phyloP scores from a whole-genome alignment of 2,113 vertebrate genomes.

The Aleadryas rufinucha region DNA sequence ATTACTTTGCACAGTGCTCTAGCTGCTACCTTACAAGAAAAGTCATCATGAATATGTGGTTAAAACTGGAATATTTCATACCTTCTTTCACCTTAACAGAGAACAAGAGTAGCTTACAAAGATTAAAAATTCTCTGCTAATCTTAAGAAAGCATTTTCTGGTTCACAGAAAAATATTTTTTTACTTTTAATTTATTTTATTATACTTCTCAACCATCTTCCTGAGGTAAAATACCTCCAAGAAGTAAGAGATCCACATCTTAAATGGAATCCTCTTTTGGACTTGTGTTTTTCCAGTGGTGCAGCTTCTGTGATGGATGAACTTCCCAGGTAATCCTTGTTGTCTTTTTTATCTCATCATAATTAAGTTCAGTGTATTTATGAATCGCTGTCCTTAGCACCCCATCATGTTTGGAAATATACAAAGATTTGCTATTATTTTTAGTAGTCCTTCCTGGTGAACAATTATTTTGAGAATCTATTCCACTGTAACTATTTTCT shows the following conservation, averaged over 20 bases:
- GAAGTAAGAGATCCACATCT: neutral
- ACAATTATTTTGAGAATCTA: neutral
- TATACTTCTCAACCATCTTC: neutral
- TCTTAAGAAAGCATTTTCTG: neutral
- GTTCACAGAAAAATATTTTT: neutral
- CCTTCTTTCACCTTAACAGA: neutral
- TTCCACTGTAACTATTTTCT: neutral
- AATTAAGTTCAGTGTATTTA: neutral
- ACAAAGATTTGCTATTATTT: neutral
- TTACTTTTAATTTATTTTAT: neutral
- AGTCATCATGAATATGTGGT: neutral
- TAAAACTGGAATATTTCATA: neutral
- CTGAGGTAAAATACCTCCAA: neutral
- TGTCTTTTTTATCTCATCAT: neutral
- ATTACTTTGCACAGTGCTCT: neutral
- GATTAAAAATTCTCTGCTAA: neutral
- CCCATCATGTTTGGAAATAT: neutral
- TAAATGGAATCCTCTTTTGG: neutral
- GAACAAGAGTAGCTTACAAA: neutral
- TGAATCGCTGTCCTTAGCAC: neutral
- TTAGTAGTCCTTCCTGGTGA: neutral
- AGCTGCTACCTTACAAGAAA: neutral
- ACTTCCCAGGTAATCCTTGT: neutral
- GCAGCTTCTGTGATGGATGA: neutral
- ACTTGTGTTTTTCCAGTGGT: neutral